Percentiles rank a stretch among this genome's conserved stretches.
phyloP scores from a whole-genome alignment of 2,113 vertebrate species.

The Tylochromis polylepis region DNA sequence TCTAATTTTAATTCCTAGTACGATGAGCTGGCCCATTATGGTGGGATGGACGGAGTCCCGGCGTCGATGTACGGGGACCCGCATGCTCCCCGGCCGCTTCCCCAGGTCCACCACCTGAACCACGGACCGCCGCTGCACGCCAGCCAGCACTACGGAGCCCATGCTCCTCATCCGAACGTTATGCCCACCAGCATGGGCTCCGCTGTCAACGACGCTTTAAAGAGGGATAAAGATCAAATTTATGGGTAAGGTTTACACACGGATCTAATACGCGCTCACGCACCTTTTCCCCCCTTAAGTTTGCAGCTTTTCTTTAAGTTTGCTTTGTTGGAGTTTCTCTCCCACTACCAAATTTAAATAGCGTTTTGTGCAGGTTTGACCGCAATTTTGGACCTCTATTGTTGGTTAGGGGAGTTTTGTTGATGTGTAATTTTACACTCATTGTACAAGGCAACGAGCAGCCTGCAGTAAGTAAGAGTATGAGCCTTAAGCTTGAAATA shows the following conservation, averaged over 20 bases:
- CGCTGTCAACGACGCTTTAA: conserved; percentile 99
- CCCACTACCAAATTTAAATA: neutral
- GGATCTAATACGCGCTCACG: neutral
- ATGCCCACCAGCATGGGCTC: conserved; percentile 99
- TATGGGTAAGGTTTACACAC: conserved; percentile 85
- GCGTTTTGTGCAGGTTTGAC: conserved; percentile 12
- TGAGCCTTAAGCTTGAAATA: conserved; percentile 46
- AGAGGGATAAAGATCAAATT: conserved; percentile 99
- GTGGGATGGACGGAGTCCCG: conserved; percentile 98
- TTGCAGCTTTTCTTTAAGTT: conserved; percentile 14
- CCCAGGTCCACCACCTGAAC: conserved; percentile 98
- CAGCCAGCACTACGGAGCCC: conserved; percentile 97
- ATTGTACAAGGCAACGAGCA: conserved; percentile 32
- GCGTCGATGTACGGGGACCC: conserved; percentile 99
- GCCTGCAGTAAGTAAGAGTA: conserved; percentile 43
- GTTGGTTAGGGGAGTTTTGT: conserved; percentile 45
- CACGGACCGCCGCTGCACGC: conserved; percentile 98
- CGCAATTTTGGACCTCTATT: conserved; percentile 26
- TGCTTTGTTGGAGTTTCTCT: neutral
- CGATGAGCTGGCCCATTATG: conserved; percentile 99
- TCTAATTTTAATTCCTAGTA: conserved; percentile 79
- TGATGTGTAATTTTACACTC: conserved; percentile 60
- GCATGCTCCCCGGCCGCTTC: conserved; percentile 95
- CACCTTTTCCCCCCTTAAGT: neutral
- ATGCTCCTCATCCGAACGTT: conserved; percentile 97